These are phyloP conservation scores for Orthosia gothica DNA, from an alignment of 2,888 invertebrate species.

Conservation along the genomic window DNA sequence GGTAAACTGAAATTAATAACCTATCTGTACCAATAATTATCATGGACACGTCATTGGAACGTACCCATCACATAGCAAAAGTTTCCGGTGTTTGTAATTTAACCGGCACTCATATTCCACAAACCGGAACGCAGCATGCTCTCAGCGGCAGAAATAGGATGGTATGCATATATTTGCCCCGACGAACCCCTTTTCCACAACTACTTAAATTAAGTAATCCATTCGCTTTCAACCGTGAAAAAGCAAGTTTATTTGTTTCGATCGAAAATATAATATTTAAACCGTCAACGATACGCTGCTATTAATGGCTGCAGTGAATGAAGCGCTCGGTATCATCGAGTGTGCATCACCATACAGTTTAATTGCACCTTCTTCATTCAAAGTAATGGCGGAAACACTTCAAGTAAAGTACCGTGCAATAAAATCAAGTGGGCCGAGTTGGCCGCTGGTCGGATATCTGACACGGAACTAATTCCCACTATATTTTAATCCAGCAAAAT, in stretches of 20 bases:
- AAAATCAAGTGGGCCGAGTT: conserved; percentile 84
- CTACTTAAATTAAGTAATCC: background rate
- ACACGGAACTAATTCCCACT: conserved; percentile 90
- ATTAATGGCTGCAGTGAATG: conserved; percentile 41
- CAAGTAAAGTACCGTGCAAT: conserved; percentile 82
- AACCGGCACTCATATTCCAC: background rate
- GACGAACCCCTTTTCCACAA: background rate
- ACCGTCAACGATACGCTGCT: conserved; percentile 4
- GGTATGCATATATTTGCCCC: conserved; percentile 8
- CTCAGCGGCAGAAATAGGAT: background rate
- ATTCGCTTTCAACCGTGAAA: background rate
- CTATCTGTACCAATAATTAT: no score
- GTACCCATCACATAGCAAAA: background rate
- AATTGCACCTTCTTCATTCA: conserved; percentile 69
- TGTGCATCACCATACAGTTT: conserved; percentile 55
- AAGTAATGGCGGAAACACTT: conserved; percentile 75
- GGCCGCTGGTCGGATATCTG: conserved; percentile 83
- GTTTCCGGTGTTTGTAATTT: conserved; percentile 2
- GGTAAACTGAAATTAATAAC: background rate
- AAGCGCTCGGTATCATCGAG: conserved; percentile 27
- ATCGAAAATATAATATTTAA: conserved; percentile 14
- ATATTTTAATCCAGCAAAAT: conserved; percentile 90
- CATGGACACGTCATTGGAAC: background rate
- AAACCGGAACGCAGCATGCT: background rate
- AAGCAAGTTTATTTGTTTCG: background rate